Conservation (phyloP, 2,113 vertebrate species). For the Thermophis baileyi region DNA sequence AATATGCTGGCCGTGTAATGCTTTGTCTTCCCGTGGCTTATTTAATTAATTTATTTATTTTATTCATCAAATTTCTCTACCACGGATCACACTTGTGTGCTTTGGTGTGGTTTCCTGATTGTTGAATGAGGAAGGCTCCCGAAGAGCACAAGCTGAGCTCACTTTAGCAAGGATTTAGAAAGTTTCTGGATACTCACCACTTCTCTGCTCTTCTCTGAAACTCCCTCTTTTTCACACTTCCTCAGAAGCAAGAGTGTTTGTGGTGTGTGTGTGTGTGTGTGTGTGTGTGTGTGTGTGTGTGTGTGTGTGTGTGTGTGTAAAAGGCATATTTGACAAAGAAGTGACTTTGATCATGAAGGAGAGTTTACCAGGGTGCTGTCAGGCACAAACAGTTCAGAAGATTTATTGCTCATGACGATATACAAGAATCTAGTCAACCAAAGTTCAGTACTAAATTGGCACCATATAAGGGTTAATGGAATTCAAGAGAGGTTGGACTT, state of each 20-base stretch:
- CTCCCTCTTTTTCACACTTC: background rate
- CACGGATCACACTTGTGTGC: no score
- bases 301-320: background rate
- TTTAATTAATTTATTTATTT: no score
- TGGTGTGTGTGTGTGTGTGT: no score
- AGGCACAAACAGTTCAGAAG: no score
- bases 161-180: background rate
- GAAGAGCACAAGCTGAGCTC: background rate
- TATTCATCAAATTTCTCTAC: no score
- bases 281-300: no score
- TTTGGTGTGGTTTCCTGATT: background rate
- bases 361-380: background rate
- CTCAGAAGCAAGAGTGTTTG: background rate
- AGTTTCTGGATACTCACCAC: background rate
- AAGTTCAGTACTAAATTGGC: no score
- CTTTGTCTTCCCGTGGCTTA: no score
- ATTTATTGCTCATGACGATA: no score
- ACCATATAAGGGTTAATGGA: background rate
- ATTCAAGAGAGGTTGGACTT: background rate
- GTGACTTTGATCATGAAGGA: background rate
- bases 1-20: no score
- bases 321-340: background rate
- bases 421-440: no score
- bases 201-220: background rate
- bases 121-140: background rate